Evolutionary conservation across 2,888 invertebrate species (phyloP).

Genomic region (Spilarctia lutea): DNA sequence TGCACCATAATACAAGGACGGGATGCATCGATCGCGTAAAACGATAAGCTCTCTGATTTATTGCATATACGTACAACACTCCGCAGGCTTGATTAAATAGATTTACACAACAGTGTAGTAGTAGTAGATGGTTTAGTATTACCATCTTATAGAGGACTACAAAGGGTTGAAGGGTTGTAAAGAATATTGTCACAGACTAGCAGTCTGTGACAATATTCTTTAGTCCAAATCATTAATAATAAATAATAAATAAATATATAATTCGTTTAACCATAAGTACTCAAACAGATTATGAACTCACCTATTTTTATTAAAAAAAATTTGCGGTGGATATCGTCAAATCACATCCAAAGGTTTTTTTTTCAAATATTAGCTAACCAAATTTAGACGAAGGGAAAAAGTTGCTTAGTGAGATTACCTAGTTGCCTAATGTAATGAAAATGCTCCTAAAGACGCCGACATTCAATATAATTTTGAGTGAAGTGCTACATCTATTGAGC

Average conservation of each 20-base stretch:
- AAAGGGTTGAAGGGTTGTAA: conserved; percentile 41
- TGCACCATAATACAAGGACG: conserved; percentile 54
- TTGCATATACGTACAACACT: conserved; percentile 79
- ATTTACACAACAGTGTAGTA: conserved; percentile 59
- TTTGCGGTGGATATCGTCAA: conserved; percentile 38
- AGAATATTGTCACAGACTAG: too few relatives aligned
- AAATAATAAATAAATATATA: neutral
- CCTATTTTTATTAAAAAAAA: conserved; percentile 11
- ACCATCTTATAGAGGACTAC: conserved; percentile 48
- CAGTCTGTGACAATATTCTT: conserved; percentile 48
- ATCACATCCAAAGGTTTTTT: conserved; percentile 64
- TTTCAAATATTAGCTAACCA: conserved; percentile 61
- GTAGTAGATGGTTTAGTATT: conserved; percentile 17
- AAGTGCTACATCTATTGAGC: conserved; percentile 51
- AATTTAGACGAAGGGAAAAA: conserved; percentile 55
- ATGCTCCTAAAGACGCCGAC: conserved; percentile 66
- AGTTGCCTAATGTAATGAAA: conserved; percentile 76
- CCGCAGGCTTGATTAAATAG: conserved; percentile 68
- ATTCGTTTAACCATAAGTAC: neutral
- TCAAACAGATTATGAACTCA: neutral
- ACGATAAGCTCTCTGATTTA: conserved; percentile 82
- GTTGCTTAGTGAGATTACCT: conserved; percentile 69
- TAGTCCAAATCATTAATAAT: conserved; percentile 17
- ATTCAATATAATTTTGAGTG: conserved; percentile 55
- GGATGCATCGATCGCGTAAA: conserved; percentile 60